Conservation (phyloP, 2,797 vertebrate species). For the Bradypodion ventrale region DNA sequence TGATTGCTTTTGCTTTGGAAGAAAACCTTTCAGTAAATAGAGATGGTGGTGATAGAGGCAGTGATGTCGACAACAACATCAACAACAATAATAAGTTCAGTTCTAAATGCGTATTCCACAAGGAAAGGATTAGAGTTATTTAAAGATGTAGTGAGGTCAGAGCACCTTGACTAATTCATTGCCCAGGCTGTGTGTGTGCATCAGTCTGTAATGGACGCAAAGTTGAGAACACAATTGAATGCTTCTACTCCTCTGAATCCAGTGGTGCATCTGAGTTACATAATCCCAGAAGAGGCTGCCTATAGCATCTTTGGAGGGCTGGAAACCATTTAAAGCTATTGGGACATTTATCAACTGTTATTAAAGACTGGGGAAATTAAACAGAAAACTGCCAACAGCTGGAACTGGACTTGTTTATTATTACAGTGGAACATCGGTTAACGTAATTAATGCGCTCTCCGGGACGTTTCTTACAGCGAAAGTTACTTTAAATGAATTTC, state of each 20-base stretch:
- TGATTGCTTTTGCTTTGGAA: too few species aligned
- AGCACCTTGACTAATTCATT: not conserved
- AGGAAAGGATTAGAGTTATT: not conserved
- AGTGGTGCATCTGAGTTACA: not conserved
- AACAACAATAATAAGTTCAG: too few species aligned
- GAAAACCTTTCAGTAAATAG: too few species aligned
- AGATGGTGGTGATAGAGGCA: too few species aligned
- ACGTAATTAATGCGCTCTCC: too few species aligned
- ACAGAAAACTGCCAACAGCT: too few species aligned
- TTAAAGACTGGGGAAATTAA: not conserved
- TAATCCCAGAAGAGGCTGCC: not conserved
- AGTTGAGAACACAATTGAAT: not conserved
- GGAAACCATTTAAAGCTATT: not conserved
- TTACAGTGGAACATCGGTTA: too few species aligned
- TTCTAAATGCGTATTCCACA: not conserved
- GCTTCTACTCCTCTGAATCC: not conserved
- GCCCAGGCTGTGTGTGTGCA: too few species aligned
- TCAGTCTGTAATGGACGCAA: not conserved
- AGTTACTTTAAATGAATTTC: too few species aligned
- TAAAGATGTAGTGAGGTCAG: not conserved
- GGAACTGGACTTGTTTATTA: too few species aligned
- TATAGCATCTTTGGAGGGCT: not conserved
- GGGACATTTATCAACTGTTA: not conserved
- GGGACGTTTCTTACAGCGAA: too few species aligned
- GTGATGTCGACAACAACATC: too few species aligned